These are phyloP conservation scores for Sebastolobus alascanus DNA, from an alignment of 2,797 vertebrate species.

Conservation along the genomic window DNA sequence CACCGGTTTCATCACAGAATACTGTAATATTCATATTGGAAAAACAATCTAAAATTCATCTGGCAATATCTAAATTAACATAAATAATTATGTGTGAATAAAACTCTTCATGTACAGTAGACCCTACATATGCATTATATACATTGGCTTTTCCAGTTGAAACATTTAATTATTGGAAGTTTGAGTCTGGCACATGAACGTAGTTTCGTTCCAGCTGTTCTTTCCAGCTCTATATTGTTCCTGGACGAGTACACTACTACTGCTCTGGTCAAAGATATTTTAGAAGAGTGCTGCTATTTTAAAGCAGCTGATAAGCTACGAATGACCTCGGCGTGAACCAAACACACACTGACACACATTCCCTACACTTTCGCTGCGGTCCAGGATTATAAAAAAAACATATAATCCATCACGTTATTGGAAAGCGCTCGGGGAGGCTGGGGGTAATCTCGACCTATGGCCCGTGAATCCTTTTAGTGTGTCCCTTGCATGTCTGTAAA, in stretches of 20 bases:
- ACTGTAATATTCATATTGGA: neutral
- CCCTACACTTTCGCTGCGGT: conserved; percentile 32
- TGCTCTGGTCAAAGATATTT: conserved; percentile 32
- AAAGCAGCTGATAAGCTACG: conserved; percentile 33
- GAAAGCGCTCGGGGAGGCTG: conserved; percentile 45
- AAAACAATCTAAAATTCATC: neutral
- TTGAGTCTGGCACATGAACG: neutral
- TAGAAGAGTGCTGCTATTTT: conserved; percentile 37
- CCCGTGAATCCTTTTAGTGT: conserved; percentile 39
- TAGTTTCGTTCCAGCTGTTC: conserved; percentile 15
- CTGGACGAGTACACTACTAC: neutral
- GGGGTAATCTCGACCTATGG: conserved; percentile 58
- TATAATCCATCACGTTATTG: conserved; percentile 66
- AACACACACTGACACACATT: conserved; percentile 62
- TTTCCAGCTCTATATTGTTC: conserved; percentile 2
- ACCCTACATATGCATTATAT: neutral
- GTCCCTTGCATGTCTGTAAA: conserved; percentile 37
- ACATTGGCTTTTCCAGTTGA: neutral
- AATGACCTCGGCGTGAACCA: conserved; percentile 50
- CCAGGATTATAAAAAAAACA: conserved; percentile 51
- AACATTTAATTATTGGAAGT: neutral
- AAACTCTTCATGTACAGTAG: neutral
- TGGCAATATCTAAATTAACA: neutral
- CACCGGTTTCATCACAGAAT: neutral
- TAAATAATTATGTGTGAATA: neutral